A percentile compares a stretch with the other conserved stretches of the same genome.
Evolutionary conservation across 2,888 invertebrate genomes (phyloP).

Genomic region (Lypha dubia): DNA sequence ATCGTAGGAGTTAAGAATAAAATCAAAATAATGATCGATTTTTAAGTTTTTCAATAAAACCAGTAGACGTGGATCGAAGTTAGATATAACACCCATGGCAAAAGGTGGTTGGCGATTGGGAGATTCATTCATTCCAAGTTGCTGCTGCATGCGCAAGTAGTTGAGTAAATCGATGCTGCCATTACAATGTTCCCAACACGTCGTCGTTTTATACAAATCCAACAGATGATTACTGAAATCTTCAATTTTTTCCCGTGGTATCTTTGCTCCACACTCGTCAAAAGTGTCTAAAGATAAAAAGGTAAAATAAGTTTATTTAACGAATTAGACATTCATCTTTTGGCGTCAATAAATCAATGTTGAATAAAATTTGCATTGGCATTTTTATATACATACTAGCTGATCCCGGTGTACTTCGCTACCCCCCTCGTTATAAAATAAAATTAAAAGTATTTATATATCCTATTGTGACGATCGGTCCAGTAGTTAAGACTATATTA

Average conservation of each 20-base stretch:
- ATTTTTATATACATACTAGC: too few relatives aligned
- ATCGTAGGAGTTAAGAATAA: constrained; percentile 91
- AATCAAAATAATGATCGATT: constrained; percentile 89
- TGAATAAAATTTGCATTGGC: too few relatives aligned
- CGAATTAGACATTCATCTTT: too few relatives aligned
- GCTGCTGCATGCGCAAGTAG: constrained; percentile 83
- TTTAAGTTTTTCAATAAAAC: constrained; percentile 87
- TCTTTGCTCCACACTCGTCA: constrained; percentile 79
- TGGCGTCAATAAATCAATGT: too few relatives aligned
- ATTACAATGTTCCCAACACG: constrained; percentile 89
- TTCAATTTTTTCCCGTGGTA: constrained; percentile 82
- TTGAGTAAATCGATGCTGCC: constrained; percentile 88
- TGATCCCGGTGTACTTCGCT: too few relatives aligned
- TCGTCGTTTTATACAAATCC: constrained; percentile 87
- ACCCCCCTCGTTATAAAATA: too few relatives aligned
- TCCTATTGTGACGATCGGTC: too few relatives aligned
- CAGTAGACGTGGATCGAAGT: constrained; percentile 92
- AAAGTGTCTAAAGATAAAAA: constrained; percentile 78
- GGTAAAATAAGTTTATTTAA: background rate
- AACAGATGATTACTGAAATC: constrained; percentile 86
- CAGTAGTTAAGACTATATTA: too few relatives aligned
- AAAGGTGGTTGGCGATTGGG: constrained; percentile 74
- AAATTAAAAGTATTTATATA: too few relatives aligned
- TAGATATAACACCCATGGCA: constrained; percentile 91
- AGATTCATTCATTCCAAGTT: constrained; percentile 71